These are phyloP conservation scores for Formicarius rufipectus DNA, from an alignment of 2,113 vertebrate species.

Conservation along the genomic window DNA sequence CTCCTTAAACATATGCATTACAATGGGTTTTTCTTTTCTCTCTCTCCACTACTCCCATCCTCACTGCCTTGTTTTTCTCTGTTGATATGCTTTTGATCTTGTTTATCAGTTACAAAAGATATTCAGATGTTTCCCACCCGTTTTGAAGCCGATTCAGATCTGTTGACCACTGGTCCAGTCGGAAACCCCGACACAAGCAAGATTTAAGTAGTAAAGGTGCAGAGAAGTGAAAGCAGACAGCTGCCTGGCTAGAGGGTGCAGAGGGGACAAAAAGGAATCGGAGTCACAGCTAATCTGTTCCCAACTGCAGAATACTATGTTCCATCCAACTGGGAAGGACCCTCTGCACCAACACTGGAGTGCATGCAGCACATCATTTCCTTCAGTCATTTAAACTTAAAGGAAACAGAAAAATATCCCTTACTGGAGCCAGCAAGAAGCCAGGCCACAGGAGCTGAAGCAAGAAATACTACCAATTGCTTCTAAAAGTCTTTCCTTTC, in stretches of 20 bases:
- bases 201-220: background rate
- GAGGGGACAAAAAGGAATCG: background rate
- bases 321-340: background rate
- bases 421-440: background rate
- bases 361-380: background rate
- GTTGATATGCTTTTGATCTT: constrained; percentile 15
- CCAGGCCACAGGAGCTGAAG: background rate
- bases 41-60: background rate
- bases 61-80: background rate
- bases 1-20: constrained; percentile 46
- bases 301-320: background rate
- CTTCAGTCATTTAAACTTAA: background rate
- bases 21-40: constrained; percentile 32
- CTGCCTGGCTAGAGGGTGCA: background rate
- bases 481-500: background rate
- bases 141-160: background rate
- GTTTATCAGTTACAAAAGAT: background rate
- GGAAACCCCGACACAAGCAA: background rate
- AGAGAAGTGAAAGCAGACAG: background rate
- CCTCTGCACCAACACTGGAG: background rate
- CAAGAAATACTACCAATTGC: background rate
- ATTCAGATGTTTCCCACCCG: background rate
- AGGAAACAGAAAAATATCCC: background rate
- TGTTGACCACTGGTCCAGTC: background rate
- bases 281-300: background rate